Conservation (phyloP, 1,140 invertebrate species). For the Caenorhabditis inopinata region DNA sequence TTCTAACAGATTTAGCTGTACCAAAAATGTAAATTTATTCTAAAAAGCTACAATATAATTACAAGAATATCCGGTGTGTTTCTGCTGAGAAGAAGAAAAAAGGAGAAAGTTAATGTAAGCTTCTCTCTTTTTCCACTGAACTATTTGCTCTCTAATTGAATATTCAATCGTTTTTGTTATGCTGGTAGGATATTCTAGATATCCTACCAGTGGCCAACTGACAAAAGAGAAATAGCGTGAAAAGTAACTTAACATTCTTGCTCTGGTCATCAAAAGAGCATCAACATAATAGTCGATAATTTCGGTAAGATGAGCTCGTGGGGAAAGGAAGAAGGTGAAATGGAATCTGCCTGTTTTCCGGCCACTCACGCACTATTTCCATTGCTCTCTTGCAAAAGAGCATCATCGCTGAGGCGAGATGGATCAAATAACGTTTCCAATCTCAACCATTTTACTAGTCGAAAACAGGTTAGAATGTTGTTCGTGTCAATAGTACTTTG, state of each 20-base stretch:
- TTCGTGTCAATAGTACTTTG: background rate
- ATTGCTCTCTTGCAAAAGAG: constrained; percentile 23
- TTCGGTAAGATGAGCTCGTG: constrained; percentile 32
- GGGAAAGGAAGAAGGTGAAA: constrained; percentile 26
- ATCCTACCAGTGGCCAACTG: background rate
- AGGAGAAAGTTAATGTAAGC: background rate
- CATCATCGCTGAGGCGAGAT: background rate
- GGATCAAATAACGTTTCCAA: constrained; percentile 31
- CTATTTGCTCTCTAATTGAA: constrained; percentile 34
- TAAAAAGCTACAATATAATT: constrained; percentile 2
- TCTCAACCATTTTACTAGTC: background rate
- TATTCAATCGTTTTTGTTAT: constrained; percentile 30
- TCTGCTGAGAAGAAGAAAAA: background rate
- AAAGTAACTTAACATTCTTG: background rate
- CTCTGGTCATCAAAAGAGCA: background rate
- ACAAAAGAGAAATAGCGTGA: background rate
- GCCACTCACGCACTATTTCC: constrained; percentile 29
- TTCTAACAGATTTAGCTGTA: no score
- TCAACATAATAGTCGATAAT: constrained; percentile 31
- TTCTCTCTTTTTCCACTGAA: background rate
- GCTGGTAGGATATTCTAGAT: background rate
- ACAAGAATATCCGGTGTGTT: constrained; percentile 20
- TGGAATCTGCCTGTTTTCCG: constrained; percentile 33
- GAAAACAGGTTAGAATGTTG: background rate
- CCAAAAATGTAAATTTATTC: no score